Conservation (phyloP, 1,140 invertebrate species). For the Papilio xuthus region DNA sequence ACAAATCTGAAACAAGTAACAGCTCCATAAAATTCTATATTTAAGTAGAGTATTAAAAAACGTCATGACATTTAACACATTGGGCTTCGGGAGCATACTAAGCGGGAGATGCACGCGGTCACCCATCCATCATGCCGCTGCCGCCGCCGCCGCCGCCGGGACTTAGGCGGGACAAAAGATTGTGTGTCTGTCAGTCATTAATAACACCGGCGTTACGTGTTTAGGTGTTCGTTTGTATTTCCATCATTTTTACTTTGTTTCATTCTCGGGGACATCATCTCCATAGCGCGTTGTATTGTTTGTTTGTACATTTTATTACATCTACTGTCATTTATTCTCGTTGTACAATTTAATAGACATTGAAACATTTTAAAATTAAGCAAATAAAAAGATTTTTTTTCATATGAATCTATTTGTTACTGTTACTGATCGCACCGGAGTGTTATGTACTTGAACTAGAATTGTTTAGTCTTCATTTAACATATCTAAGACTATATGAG, state of each 20-base stretch:
- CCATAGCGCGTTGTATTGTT: background rate
- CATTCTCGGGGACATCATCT: background rate
- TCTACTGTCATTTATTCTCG: background rate
- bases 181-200: slow-evolving; percentile 30
- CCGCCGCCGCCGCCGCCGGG: background rate
- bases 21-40: slow-evolving; percentile 10
- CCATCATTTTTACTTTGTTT: slow-evolving; percentile 15
- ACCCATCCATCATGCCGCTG: slow-evolving; percentile 27
- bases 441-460: too few relatives aligned
- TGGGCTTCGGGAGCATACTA: background rate
- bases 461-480: too few relatives aligned
- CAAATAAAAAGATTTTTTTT: too few relatives aligned
- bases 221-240: slow-evolving; percentile 31
- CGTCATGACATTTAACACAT: slow-evolving; percentile 36
- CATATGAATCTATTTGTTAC: too few relatives aligned
- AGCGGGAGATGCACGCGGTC: slow-evolving; percentile 6
- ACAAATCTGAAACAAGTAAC: background rate
- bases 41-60: slow-evolving; percentile 13
- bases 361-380: too few relatives aligned
- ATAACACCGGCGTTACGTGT: slow-evolving; percentile 27
- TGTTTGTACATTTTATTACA: slow-evolving; percentile 12
- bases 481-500: too few relatives aligned
- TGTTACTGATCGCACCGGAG: too few relatives aligned
- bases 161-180: slow-evolving; percentile 30
- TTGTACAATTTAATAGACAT: background rate